phyloP scores from a whole-genome alignment of 2,113 vertebrate species.

The Oenanthe oenanthe region DNA sequence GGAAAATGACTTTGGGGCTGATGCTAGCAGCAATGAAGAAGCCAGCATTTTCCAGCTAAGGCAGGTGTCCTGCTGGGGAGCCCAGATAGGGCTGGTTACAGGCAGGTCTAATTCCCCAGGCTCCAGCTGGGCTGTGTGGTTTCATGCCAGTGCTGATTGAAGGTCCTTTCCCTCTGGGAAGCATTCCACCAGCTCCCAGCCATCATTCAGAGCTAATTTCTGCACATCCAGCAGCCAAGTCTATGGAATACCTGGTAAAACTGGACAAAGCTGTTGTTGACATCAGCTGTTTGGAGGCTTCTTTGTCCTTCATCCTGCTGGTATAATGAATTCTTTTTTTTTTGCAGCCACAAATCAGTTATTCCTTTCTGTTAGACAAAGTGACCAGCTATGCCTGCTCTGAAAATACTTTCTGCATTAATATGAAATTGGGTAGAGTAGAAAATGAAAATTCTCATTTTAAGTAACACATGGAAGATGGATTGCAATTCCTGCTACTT shows the following conservation, averaged over 20 bases:
- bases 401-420: background rate
- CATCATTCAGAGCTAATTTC: background rate
- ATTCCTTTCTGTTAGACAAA: background rate
- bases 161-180: background rate
- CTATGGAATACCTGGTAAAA: background rate
- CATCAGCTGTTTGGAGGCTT: background rate
- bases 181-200: background rate
- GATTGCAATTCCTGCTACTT: background rate
- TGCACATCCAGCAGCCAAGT: background rate
- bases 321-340: background rate
- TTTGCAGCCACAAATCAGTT: background rate
- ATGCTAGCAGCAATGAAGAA: background rate
- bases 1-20: background rate
- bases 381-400: fast-evolving
- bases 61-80: background rate
- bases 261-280: no score
- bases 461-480: background rate
- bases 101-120: background rate
- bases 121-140: background rate
- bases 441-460: background rate
- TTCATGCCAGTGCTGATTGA: background rate
- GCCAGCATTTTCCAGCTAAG: background rate
- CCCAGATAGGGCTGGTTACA: background rate
- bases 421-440: background rate
- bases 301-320: background rate